Evolutionary conservation across 1,140 invertebrate species (phyloP).

Genomic region (Atopsyche davidsoni): DNA sequence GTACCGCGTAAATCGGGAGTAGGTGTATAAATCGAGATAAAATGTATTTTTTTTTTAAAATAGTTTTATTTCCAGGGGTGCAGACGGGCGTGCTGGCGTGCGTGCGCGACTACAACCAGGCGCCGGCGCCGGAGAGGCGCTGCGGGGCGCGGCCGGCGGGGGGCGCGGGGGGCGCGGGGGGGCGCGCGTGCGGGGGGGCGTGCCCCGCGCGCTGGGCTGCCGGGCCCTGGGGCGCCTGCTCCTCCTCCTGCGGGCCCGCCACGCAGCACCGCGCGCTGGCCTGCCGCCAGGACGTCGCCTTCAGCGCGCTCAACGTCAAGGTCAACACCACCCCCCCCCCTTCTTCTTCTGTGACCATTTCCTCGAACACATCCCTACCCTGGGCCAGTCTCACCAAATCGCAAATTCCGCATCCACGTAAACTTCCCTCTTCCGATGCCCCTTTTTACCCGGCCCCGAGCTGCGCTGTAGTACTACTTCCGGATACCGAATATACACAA

Average conservation of each 20-base stretch:
- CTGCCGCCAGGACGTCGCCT: slow-evolving; percentile 22
- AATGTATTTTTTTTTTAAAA: neutral
- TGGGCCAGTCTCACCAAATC: too few relatives aligned
- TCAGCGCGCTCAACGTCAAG: slow-evolving; percentile 19
- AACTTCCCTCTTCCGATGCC: too few relatives aligned
- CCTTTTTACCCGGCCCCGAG: too few relatives aligned
- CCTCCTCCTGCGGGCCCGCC: slow-evolving; percentile 42
- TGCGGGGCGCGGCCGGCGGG: slow-evolving; percentile 16
- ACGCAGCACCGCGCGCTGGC: slow-evolving; percentile 15
- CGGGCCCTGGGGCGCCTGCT: slow-evolving; percentile 44
- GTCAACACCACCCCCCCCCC: too few relatives aligned
- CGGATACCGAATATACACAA: too few relatives aligned
- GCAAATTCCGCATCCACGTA: too few relatives aligned
- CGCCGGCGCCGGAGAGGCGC: slow-evolving; percentile 21
- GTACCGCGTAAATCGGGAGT: neutral
- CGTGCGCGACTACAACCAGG: slow-evolving; percentile 21
- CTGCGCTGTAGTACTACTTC: too few relatives aligned
- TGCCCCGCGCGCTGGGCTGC: slow-evolving; percentile 45
- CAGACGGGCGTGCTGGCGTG: slow-evolving; percentile 19
- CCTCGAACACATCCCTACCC: too few relatives aligned
- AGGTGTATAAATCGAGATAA: neutral
- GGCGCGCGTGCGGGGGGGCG: slow-evolving; percentile 36
- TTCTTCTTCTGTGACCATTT: too few relatives aligned
- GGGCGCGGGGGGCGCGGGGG: slow-evolving; percentile 3
- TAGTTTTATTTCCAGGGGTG: slow-evolving; percentile 13